phyloP scores from a whole-genome alignment of 2,888 invertebrate species.

The Lumbricus terrestris region DNA sequence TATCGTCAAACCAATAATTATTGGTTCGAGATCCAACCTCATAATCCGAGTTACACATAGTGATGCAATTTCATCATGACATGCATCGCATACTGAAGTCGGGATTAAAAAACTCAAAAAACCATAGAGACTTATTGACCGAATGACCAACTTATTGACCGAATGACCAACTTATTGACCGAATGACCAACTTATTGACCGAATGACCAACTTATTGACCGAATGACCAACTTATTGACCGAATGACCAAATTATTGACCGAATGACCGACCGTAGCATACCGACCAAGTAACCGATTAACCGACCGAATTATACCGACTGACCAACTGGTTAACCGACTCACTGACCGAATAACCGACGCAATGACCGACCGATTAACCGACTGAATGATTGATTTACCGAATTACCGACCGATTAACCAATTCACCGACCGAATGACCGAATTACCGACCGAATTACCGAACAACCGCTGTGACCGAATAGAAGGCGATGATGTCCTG shows the following conservation, averaged over 20 bases:
- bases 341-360: too few species aligned
- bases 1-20: too few species aligned
- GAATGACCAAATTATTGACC: not conserved
- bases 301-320: not conserved
- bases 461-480: not conserved
- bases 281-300: not conserved
- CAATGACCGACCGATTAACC: not conserved
- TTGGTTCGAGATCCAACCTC: too few species aligned
- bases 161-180: not conserved
- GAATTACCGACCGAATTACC: not conserved
- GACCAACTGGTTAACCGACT: too few species aligned
- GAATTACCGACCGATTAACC: not conserved
- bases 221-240: too few species aligned
- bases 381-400: not conserved
- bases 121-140: not conserved
- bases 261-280: not conserved
- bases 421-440: not conserved
- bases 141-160: not conserved
- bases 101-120: too few species aligned
- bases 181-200: not conserved
- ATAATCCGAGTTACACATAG: too few species aligned
- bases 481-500: too few species aligned
- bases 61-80: too few species aligned
- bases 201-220: too few species aligned
- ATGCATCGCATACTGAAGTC: too few species aligned